Evolutionary conservation across 2,113 vertebrate species (phyloP).

Genomic region (Syngnathus typhle): DNA sequence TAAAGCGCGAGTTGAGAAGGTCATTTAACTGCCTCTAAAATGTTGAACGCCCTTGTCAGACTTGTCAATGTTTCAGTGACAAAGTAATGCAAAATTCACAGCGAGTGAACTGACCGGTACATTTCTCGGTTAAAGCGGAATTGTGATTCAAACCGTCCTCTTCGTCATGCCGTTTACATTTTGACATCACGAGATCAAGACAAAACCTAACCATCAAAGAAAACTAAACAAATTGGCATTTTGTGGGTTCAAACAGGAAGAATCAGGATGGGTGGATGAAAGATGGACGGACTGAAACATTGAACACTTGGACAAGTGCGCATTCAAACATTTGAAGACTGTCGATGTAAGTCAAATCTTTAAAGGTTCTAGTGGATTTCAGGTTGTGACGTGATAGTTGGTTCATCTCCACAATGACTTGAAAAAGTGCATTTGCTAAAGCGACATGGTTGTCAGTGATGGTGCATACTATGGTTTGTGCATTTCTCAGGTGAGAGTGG

Average conservation of each 20-base stretch:
- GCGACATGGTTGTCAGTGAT: background rate
- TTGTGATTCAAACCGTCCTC: no score
- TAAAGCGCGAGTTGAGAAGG: no score
- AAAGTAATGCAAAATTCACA: background rate
- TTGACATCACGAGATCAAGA: no score
- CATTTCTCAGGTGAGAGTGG: constrained; percentile 59
- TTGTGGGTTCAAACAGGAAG: no score
- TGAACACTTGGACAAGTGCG: background rate
- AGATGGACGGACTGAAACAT: background rate
- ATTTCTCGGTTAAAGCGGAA: no score
- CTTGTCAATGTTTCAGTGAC: background rate
- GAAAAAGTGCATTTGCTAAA: background rate
- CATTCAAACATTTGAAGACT: background rate
- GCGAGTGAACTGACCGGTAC: no score
- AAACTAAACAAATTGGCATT: no score
- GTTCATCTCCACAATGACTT: constrained; percentile 33
- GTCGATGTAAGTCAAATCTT: background rate
- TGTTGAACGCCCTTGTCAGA: background rate
- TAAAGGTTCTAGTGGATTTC: background rate
- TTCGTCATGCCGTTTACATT: no score
- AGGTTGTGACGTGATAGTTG: constrained; percentile 42
- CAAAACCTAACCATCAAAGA: no score
- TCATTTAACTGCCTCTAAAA: background rate
- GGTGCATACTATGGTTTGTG: background rate
- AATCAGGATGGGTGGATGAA: no score